These are phyloP conservation scores for Cyphomyrmex costatus DNA, from an alignment of 1,140 invertebrate species.

Conservation along the genomic window DNA sequence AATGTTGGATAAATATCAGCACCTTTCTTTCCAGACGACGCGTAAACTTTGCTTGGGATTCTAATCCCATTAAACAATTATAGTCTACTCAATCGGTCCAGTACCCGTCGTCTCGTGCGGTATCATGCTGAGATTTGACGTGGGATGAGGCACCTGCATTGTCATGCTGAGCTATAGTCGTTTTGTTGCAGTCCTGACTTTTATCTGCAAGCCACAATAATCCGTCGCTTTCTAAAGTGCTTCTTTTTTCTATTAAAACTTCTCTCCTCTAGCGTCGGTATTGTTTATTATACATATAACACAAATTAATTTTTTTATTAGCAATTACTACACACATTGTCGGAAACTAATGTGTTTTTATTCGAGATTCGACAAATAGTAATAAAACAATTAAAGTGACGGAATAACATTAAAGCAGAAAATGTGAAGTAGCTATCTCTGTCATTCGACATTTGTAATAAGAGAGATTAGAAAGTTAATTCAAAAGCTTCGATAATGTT, in stretches of 20 bases:
- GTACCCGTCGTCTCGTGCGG: constrained; percentile 78
- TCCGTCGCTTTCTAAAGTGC: constrained; percentile 39
- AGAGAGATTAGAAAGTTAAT: constrained; percentile 6
- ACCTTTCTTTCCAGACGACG: constrained; percentile 59
- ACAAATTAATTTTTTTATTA: constrained; percentile 13
- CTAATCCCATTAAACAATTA: constrained; percentile 86
- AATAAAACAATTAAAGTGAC: not conserved
- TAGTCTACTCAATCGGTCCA: constrained; percentile 78
- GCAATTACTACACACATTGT: not conserved
- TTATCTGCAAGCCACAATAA: constrained; percentile 74
- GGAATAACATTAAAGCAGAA: constrained; percentile 14
- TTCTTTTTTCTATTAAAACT: constrained; percentile 35
- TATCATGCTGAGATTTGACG: constrained; percentile 86
- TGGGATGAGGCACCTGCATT: constrained; percentile 86
- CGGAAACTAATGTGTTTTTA: not conserved
- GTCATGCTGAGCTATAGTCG: constrained; percentile 83
- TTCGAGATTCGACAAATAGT: not conserved
- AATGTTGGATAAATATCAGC: constrained; percentile 76
- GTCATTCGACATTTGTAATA: not conserved
- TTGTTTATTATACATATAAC: constrained; percentile 20
- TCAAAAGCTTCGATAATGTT: not conserved
- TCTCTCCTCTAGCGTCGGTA: not conserved
- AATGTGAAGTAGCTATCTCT: not conserved
- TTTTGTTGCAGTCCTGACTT: constrained; percentile 70
- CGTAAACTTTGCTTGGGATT: constrained; percentile 78